Evolutionary conservation across 2,797 vertebrate species (phyloP), one percentile per base, ranked within the genome.

Genomic region (Chiloscyllium punctatum): DNA sequence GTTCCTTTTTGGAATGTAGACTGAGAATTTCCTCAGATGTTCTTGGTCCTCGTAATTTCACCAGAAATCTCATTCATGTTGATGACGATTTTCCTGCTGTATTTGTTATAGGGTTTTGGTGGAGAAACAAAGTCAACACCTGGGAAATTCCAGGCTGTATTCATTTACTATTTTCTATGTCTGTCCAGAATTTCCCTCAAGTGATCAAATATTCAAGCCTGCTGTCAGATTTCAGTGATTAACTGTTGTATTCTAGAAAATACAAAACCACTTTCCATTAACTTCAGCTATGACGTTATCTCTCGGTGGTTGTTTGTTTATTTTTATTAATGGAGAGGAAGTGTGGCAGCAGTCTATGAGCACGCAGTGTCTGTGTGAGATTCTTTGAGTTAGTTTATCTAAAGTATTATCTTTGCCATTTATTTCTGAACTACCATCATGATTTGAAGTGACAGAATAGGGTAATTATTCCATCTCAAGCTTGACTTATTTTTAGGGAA

Each of bases 121-220:
- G n/a, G 23, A 25, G 66, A 0, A 66, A 37, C 7, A 21, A 6
- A 23, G 48, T 42, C 18, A 42, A 42, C 16, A 23, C 42, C 21
- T 8, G 9, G 57, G 57, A 91, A 18, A n/a, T 53, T 57, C 27
- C 7, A 3, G 15, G 62, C n/a, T 11, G 1, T 69, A 9, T 42
- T 23, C 0, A 21, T 92, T 37, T 69, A 92, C 23, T 42, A 27
- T 92, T 42, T 69, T 92, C 33, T 92, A 25, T 33, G 30, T n/a
- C n/a, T 3, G 37, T 92, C 18, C 62, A 69, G 66, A 25, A 25
- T 69, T 68, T 37, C 62, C 33, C n/a, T 92, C 8, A 37, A 37
- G n/a, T 42, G 62, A 92, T 92, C n/a, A 92, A 92, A 66, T n/a
- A 68, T 92, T 92, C n/a, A 42, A 66, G 62, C n/a, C 90, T 69